These are phyloP conservation scores for crab-eating macaque (Macaca fascicularis) DNA, from an alignment of 2,113 vertebrate species.

Conservation along the genomic window DNA sequence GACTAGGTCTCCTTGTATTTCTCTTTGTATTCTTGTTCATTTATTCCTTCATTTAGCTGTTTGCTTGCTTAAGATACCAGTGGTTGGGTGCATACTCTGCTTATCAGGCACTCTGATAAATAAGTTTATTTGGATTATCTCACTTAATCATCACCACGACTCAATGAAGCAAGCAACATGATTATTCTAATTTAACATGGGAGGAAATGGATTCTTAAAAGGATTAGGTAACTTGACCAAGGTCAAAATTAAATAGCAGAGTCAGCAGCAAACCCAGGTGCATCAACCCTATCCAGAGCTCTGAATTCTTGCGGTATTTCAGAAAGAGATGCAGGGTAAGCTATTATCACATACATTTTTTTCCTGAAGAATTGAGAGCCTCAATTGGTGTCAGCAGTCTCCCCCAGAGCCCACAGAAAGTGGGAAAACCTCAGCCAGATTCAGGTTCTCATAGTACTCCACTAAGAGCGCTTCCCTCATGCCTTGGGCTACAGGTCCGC, in stretches of 20 bases:
- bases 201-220: neutral
- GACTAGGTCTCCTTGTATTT: neutral
- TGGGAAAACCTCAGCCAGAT: neutral
- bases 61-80: neutral
- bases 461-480: neutral
- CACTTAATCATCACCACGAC: neutral
- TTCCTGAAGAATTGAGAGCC: neutral
- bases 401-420: neutral
- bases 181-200: conserved; percentile 28
- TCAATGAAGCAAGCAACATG: neutral
- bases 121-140: neutral
- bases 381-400: neutral
- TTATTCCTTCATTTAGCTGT: neutral
- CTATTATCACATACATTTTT: neutral
- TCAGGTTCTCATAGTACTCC: neutral
- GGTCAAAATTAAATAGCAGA: neutral
- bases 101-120: neutral
- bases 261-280: neutral
- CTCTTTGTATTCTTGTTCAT: neutral
- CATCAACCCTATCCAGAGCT: neutral
- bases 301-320: neutral
- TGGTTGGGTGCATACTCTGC: neutral
- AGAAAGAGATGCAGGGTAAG: neutral
- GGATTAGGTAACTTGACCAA: neutral
- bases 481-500: rapidly evolving